Evolutionary conservation across 2,113 vertebrate genomes (phyloP).

Genomic region (Acanthisitta chloris): DNA sequence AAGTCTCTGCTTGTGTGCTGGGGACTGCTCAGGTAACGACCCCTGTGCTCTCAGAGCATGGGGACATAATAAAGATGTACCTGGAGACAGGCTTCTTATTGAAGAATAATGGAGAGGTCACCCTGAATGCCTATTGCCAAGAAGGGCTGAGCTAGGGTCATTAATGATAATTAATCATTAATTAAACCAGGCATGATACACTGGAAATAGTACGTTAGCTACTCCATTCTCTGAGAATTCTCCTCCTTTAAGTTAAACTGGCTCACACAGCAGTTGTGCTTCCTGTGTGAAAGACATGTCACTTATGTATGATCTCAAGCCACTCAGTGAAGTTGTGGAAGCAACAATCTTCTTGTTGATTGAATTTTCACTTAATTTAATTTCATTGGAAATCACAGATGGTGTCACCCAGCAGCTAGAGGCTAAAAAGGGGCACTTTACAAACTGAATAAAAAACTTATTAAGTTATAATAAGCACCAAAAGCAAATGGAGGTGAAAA

Average conservation of each 20-base stretch:
- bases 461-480: slow-evolving; percentile 66
- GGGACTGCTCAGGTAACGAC: neutral
- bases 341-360: slow-evolving; percentile 70
- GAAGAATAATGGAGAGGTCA: neutral
- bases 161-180: slow-evolving; percentile 50
- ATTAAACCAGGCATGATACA: neutral
- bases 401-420: slow-evolving; percentile 71
- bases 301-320: neutral
- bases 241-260: neutral
- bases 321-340: slow-evolving; percentile 56
- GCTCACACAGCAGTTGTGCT: neutral
- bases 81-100: neutral
- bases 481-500: slow-evolving; percentile 59
- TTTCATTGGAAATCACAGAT: slow-evolving; percentile 78
- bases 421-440: slow-evolving; percentile 72
- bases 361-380: slow-evolving; percentile 79
- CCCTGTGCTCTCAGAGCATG: neutral
- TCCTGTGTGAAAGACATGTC: neutral
- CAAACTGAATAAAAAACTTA: slow-evolving; percentile 63
- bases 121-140: neutral
- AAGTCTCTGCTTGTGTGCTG: accelerated
- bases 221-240: neutral
- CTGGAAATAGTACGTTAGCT: neutral
- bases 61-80: neutral
- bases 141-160: slow-evolving; percentile 2